Conservation (phyloP, 2,113 vertebrate species). For the Helogale parvula region DNA sequence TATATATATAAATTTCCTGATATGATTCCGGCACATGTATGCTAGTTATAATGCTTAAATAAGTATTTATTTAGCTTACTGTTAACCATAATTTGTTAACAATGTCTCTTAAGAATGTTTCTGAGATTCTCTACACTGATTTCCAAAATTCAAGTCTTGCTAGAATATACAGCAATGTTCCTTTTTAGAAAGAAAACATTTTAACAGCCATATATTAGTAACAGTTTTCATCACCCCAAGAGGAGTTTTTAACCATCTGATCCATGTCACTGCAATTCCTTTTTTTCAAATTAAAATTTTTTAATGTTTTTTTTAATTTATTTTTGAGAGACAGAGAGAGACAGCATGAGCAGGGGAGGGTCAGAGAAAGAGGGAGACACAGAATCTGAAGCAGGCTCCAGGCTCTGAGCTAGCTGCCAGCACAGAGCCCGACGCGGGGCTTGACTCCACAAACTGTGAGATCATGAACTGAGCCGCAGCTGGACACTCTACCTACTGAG, state of each 20-base stretch:
- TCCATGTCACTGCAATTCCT: conserved; percentile 22
- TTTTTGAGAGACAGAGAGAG: too few relatives aligned
- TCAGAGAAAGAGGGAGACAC: too few relatives aligned
- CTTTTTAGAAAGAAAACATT: conserved; percentile 24
- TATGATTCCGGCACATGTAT: not conserved
- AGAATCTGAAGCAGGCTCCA: too few relatives aligned
- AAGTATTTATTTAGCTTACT: conserved; percentile 22
- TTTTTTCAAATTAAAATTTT: not conserved
- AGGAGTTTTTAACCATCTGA: not conserved
- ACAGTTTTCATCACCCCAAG: not conserved
- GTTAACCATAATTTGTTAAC: conserved; percentile 20
- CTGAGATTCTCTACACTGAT: not conserved
- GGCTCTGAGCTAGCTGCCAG: too few relatives aligned
- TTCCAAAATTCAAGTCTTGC: conserved; percentile 48
- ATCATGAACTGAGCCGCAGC: too few relatives aligned
- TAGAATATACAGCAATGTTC: conserved; percentile 34
- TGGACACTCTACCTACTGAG: too few relatives aligned
- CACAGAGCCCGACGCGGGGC: too few relatives aligned
- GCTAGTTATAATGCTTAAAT: not conserved
- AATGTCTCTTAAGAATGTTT: conserved; percentile 9
- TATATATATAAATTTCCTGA: not conserved
- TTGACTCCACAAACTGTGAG: too few relatives aligned
- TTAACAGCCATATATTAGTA: conserved; percentile 7
- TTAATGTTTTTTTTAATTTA: too few relatives aligned
- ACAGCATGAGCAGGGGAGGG: too few relatives aligned